These are phyloP conservation scores for Orthonyx spaldingii DNA, from an alignment of 2,113 vertebrate species.

Conservation along the genomic window DNA sequence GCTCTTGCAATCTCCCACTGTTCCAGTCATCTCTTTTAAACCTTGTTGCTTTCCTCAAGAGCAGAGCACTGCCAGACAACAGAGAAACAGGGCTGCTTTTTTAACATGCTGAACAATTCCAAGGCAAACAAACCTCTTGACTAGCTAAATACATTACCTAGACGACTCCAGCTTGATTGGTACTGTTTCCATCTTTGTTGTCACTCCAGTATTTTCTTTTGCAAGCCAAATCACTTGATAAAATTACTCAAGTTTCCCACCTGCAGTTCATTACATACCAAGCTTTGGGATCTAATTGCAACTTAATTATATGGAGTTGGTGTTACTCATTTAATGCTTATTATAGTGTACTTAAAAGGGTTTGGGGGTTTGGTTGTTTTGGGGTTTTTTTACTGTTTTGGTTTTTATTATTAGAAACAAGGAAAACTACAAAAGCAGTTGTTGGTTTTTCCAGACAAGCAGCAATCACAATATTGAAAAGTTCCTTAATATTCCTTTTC, in stretches of 20 bases:
- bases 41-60: not conserved
- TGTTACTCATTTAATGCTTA: not conserved
- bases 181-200: not conserved
- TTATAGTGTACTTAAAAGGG: not conserved
- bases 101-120: not conserved
- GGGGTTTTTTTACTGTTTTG: not conserved
- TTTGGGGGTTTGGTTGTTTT: not conserved
- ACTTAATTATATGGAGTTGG: not conserved
- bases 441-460: not conserved
- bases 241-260: not conserved
- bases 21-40: not conserved
- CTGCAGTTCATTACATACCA: not conserved
- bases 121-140: conserved; percentile 14
- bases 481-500: not conserved
- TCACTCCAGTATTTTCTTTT: not conserved
- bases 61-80: not conserved
- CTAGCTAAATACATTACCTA: not conserved
- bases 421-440: not conserved
- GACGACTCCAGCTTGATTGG: not conserved
- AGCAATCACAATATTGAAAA: not conserved
- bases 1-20: not conserved
- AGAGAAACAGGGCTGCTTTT: not conserved
- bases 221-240: not conserved
- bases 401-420: not conserved
- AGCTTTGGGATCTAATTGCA: not conserved